Conservation (phyloP, 1,140 invertebrate species). For the Leptestheria dahalacensis region DNA sequence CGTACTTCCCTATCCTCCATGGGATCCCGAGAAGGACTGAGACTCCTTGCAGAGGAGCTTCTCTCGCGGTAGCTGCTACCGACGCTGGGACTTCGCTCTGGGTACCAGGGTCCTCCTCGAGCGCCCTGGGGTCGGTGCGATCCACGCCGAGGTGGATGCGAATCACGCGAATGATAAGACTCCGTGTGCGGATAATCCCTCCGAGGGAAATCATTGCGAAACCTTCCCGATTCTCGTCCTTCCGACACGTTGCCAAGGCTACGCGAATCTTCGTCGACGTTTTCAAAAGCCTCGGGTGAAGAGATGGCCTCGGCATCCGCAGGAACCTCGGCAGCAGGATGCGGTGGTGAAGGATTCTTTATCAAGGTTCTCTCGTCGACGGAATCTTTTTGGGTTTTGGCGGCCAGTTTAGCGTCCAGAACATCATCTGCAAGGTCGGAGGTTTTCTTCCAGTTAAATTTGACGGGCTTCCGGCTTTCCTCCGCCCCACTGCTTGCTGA, state of each 20-base stretch:
- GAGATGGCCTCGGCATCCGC: neutral
- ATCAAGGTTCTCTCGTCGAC: neutral
- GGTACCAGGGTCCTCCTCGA: neutral
- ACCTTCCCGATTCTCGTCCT: neutral
- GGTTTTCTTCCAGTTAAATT: constrained; percentile 7
- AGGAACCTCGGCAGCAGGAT: neutral
- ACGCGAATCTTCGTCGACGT: neutral
- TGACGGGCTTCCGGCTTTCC: neutral
- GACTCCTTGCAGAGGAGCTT: neutral
- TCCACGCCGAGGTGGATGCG: too few relatives aligned
- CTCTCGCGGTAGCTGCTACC: neutral
- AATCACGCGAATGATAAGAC: neutral
- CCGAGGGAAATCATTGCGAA: too few relatives aligned
- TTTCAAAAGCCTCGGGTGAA: neutral
- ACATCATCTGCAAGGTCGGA: neutral
- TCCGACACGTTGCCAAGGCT: neutral
- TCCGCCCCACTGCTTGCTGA: neutral
- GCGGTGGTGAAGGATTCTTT: neutral
- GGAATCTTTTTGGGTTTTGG: neutral
- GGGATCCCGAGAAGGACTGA: neutral
- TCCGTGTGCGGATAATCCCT: too few relatives aligned
- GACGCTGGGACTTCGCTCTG: neutral
- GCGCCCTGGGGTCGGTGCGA: too few relatives aligned
- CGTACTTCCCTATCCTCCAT: constrained; percentile 1
- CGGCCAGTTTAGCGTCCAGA: neutral